Conservation (phyloP, 2,888 invertebrate species). For the Agrochola lychnidis region DNA sequence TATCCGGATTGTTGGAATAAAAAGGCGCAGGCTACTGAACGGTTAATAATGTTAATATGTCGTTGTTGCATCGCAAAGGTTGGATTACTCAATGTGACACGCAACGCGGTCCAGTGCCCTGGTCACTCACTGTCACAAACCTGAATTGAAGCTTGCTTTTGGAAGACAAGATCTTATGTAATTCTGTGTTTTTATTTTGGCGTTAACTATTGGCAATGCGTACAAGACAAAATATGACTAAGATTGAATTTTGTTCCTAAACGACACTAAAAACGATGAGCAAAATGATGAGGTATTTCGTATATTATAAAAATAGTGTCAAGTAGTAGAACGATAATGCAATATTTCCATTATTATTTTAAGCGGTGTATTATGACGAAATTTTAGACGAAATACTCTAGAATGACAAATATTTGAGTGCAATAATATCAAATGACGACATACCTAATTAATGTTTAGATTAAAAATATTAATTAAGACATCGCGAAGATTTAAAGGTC, state of each 20-base stretch:
- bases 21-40: conserved; percentile 46
- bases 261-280: not conserved
- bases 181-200: conserved; percentile 40
- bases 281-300: not conserved
- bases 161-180: conserved; percentile 57
- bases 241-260: not conserved
- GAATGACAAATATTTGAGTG: conserved; percentile 43
- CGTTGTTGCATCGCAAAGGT: conserved; percentile 59
- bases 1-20: not conserved
- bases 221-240: not conserved
- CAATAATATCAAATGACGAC: conserved; percentile 38
- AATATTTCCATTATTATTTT: conserved; percentile 28
- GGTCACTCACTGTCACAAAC: conserved; percentile 63
- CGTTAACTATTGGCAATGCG: not conserved
- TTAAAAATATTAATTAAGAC: conserved; percentile 50
- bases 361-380: conserved; percentile 15
- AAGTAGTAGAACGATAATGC: conserved; percentile 9
- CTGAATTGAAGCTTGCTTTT: conserved; percentile 49
- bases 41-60: conserved; percentile 41
- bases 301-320: not conserved
- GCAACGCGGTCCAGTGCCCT: conserved; percentile 62
- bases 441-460: conserved; percentile 51
- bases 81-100: conserved; percentile 62
- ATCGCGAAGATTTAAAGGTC: conserved; percentile 46
- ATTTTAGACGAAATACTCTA: not conserved